Percentiles rank a stretch among this genome's conserved stretches.
These are phyloP conservation scores for Myotis myotis DNA, from an alignment of 2,797 vertebrate species.

Conservation along the genomic window DNA sequence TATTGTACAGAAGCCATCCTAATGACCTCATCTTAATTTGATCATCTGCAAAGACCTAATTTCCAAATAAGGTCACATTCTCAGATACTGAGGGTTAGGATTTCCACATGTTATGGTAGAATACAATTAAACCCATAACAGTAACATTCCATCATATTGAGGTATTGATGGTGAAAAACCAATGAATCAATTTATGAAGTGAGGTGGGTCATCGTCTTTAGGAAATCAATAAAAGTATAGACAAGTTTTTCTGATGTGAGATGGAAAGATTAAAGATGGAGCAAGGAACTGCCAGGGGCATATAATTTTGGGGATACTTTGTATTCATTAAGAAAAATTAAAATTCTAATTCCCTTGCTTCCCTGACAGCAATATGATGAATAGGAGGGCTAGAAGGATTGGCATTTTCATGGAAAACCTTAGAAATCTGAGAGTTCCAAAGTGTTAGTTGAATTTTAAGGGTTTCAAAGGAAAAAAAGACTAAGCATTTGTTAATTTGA, in stretches of 20 bases:
- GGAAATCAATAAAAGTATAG: constrained; percentile 13
- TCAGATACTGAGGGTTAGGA: not conserved
- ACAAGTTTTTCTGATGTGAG: not conserved
- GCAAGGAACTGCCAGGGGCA: not conserved
- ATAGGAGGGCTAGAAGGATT: not conserved
- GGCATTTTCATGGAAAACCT: constrained; percentile 35
- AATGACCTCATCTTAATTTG: not conserved
- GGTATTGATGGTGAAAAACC: not conserved
- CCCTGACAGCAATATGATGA: constrained; percentile 35
- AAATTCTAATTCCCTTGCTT: constrained; percentile 24
- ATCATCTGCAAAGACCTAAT: not conserved
- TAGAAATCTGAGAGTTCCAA: constrained; percentile 5
- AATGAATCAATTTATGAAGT: not conserved
- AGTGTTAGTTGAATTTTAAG: constrained; percentile 25
- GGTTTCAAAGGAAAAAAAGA: not conserved
- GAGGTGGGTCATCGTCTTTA: not conserved
- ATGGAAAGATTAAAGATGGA: not conserved
- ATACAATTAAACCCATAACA: not conserved
- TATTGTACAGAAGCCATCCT: not conserved
- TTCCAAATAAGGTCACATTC: not conserved
- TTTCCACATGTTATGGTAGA: not conserved
- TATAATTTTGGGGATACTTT: constrained; percentile 16
- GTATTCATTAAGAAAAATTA: constrained; percentile 44
- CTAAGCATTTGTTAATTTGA: not conserved
- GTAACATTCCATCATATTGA: not conserved